phyloP scores from a whole-genome alignment of 2,888 invertebrate genomes.

The Drosophila meridionalis region DNA sequence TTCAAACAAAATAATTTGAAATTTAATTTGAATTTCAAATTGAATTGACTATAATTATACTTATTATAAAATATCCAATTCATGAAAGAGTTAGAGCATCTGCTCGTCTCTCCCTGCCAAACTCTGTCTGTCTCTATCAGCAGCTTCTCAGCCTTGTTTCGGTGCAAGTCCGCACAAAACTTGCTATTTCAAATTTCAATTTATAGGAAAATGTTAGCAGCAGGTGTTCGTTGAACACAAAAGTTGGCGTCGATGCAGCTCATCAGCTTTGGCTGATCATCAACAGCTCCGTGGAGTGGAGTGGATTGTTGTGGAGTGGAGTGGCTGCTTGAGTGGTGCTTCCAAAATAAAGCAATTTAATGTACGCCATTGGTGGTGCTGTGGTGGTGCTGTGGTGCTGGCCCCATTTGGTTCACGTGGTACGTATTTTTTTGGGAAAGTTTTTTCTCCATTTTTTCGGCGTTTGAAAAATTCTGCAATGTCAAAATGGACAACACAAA shows the following conservation, averaged over 20 bases:
- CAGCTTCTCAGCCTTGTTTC: conserved; percentile 43
- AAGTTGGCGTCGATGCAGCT: conserved; percentile 49
- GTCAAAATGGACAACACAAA: conserved; percentile 52
- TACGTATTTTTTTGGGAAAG: conserved; percentile 62
- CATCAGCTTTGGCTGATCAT: conserved; percentile 64
- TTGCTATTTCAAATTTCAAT: conserved; percentile 72
- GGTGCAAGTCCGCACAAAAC: conserved; percentile 51
- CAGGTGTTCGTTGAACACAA: conserved; percentile 66
- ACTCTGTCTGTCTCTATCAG: background rate
- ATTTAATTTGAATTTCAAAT: too few relatives aligned
- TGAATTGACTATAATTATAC: too few relatives aligned
- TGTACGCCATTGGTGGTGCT: conserved; percentile 82
- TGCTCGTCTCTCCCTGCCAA: background rate
- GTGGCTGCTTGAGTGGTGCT: conserved; percentile 39
- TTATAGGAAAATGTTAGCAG: conserved; percentile 76
- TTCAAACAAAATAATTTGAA: background rate
- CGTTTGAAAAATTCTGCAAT: conserved; percentile 65
- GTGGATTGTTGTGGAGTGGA: conserved; percentile 23
- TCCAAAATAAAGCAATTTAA: conserved; percentile 81
- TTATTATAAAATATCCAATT: too few relatives aligned
- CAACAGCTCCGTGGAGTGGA: conserved; percentile 38
- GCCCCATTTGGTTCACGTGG: conserved; percentile 63
- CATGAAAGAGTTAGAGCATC: conserved; percentile 25
- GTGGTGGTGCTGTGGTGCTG: conserved; percentile 36
- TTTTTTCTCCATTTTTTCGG: conserved; percentile 48